Conservation (phyloP, 2,888 invertebrate species). For the Amblyjoppa proteus region DNA sequence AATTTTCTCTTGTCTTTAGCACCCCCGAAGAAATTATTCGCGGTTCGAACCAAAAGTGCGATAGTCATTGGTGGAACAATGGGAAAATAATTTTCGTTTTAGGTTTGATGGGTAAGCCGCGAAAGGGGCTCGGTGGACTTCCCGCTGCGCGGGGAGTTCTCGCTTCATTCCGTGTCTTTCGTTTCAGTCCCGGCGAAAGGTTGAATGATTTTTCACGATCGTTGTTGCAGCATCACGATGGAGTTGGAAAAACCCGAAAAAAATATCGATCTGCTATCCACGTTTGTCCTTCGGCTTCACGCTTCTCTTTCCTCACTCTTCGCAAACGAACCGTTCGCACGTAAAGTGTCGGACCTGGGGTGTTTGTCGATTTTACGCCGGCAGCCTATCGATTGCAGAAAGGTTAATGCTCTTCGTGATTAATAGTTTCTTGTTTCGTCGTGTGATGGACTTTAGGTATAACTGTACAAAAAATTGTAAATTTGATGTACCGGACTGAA, state of each 20-base stretch:
- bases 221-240: constrained; percentile 77
- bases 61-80: constrained; percentile 62
- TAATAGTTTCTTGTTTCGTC: constrained; percentile 59
- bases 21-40: constrained; percentile 38
- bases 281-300: constrained; percentile 42
- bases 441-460: not conserved
- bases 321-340: constrained; percentile 5
- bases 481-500: too few relatives aligned
- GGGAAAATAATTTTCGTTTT: constrained; percentile 55
- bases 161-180: constrained; percentile 64
- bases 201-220: constrained; percentile 59
- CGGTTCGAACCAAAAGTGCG: constrained; percentile 45
- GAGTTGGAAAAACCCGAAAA: constrained; percentile 54
- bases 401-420: constrained; percentile 59
- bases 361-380: constrained; percentile 80
- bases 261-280: constrained; percentile 45
- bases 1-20: constrained; percentile 51
- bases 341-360: constrained; percentile 61
- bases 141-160: constrained; percentile 70
- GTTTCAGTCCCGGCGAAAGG: constrained; percentile 22
- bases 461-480: too few relatives aligned
- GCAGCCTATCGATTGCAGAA: constrained; percentile 76
- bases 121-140: constrained; percentile 60
- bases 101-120: constrained; percentile 27
- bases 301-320: constrained; percentile 11